These are phyloP conservation scores for Thryonomys swinderianus DNA, from an alignment of 2,113 vertebrate species.

Conservation along the genomic window DNA sequence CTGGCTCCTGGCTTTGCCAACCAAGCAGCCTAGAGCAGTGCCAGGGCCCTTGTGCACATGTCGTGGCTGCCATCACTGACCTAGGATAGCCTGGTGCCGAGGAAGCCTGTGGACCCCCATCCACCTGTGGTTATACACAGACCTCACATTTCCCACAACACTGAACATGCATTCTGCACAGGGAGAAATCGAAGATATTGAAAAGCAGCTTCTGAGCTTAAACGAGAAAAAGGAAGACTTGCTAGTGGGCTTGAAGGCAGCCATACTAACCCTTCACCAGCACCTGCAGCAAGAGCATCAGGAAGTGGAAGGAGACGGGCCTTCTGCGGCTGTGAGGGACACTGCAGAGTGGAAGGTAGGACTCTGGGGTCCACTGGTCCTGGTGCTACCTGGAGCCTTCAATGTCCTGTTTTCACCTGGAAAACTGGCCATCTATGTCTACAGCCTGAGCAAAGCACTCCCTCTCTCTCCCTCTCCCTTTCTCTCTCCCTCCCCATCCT, in stretches of 20 bases:
- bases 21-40: not conserved
- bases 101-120: not conserved
- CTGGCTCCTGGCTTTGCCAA: not conserved
- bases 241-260: constrained; percentile 78
- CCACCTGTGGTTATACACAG: not conserved
- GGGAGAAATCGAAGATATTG: constrained; percentile 83
- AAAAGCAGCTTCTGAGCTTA: constrained; percentile 84
- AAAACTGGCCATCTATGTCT: not conserved
- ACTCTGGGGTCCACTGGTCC: not conserved
- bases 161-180: constrained; percentile 61
- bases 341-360: constrained; percentile 82
- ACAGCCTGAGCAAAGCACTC: not conserved
- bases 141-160: not conserved
- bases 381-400: not conserved
- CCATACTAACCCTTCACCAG: constrained; percentile 83
- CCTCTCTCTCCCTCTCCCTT: too few relatives aligned
- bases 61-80: not conserved
- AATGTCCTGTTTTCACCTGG: not conserved
- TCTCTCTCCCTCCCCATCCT: too few relatives aligned
- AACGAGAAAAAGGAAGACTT: constrained; percentile 87
- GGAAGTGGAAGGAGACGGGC: constrained; percentile 72
- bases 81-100: not conserved
- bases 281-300: constrained; percentile 77
- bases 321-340: constrained; percentile 32
- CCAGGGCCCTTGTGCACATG: too few relatives aligned